These are phyloP conservation scores for Drosophila diplacantha DNA, from an alignment of 2,888 invertebrate species.

Conservation along the genomic window DNA sequence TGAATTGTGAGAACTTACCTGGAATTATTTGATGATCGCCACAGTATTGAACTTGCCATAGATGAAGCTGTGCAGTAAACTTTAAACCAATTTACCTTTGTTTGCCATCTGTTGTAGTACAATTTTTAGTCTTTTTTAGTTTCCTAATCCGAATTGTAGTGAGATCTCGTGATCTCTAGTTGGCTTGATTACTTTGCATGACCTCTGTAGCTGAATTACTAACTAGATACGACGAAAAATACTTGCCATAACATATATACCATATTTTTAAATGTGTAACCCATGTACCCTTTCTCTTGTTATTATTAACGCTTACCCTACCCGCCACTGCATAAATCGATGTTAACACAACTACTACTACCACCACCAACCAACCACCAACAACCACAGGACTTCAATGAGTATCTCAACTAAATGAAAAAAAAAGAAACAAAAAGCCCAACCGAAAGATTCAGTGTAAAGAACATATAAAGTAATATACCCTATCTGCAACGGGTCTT, in stretches of 20 bases:
- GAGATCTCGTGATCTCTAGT: slow-evolving; percentile 10
- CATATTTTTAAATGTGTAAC: slow-evolving; percentile 70
- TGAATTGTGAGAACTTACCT: slow-evolving; percentile 50
- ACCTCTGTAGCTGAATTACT: slow-evolving; percentile 61
- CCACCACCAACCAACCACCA: slow-evolving; percentile 35
- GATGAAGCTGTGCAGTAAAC: slow-evolving; percentile 45
- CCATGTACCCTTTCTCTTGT: slow-evolving; percentile 72
- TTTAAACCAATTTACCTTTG: slow-evolving; percentile 12
- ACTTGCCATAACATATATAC: slow-evolving; percentile 54
- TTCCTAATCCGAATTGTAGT: slow-evolving; percentile 37
- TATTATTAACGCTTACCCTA: slow-evolving; percentile 74
- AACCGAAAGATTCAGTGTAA: slow-evolving; percentile 36
- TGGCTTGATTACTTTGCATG: slow-evolving; percentile 70
- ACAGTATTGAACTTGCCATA: slow-evolving; percentile 70
- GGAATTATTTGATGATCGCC: slow-evolving; percentile 31
- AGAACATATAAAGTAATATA: slow-evolving; percentile 12
- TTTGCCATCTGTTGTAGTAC: slow-evolving; percentile 32
- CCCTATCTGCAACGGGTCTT: slow-evolving; percentile 25
- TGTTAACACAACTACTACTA: slow-evolving; percentile 61
- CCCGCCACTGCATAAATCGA: slow-evolving; percentile 73
- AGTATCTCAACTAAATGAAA: slow-evolving; percentile 76
- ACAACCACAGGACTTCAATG: slow-evolving; percentile 78
- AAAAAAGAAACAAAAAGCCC: slow-evolving; percentile 24
- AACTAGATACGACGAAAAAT: slow-evolving; percentile 34
- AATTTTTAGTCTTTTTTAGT: slow-evolving; percentile 22